Evolutionary conservation across 2,113 vertebrate species (phyloP), one percentile per base, ranked within the genome.

Genomic region (Chauna torquata): DNA sequence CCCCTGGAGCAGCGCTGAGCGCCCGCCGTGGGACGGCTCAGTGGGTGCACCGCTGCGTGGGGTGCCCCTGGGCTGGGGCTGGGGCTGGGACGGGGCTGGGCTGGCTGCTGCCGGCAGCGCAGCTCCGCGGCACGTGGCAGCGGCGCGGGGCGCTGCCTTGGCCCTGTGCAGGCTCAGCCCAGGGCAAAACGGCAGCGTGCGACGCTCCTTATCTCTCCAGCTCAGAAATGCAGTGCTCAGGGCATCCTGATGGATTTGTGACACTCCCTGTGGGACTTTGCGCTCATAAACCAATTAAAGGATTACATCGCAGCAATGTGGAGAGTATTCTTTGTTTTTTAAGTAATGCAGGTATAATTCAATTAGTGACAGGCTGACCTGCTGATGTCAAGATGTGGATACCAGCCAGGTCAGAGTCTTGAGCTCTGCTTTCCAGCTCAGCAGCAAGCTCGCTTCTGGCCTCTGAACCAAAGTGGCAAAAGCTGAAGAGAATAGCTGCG

Each of bases 241-340:
- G 94, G 95, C 96, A 94, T 88, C 92, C 92, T 96, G 96, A 94
- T 92, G 96, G 95, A 89, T 96, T 97, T 94, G 94, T 96, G 95
- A 90, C 92, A 86, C 88, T 88, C 87, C 92, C 87, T 5, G 2
- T 74, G 90, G 95, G 95, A 94, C 86, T 82, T 69, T 70, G 85
- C 25, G 28, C 94, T 94, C 90, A 72, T 94, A 96, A 97, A 90
- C 96, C 93, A 95, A 96, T 95, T 97, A 96, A 90, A 88, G 90
- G 93, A 96, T 97, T 96, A 96, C 96, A 93, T 65, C 12, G 82
- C 77, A 86, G 44, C 90, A 94, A 93, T 86, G 79, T 83, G 90
- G 71, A 93, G 90, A 90, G 88, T 74, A 50, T 66, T 94, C 96
- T 92, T 94, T 94, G 94, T 95, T 96, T 94, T 75, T 94, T 94